These are phyloP conservation scores for Eptesicus fuscus DNA, from an alignment of 2,113 vertebrate species.

Conservation along the genomic window DNA sequence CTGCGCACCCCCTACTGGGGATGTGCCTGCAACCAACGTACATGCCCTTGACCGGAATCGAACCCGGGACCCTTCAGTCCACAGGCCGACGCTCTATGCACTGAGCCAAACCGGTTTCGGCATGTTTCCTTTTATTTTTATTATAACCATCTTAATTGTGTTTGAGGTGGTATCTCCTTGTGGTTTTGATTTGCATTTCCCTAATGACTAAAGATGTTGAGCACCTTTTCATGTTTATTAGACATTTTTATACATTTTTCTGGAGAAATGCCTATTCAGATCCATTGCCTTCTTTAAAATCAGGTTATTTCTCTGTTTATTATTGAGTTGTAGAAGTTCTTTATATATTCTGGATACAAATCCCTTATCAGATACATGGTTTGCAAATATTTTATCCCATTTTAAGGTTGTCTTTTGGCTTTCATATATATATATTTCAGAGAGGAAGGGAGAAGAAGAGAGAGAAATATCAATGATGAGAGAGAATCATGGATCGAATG, in stretches of 20 bases:
- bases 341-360: slow-evolving; percentile 13
- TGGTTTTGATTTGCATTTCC: slow-evolving; percentile 15
- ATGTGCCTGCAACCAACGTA: too few relatives aligned
- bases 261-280: background rate
- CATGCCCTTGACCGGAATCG: too few relatives aligned
- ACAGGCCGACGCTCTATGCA: too few relatives aligned
- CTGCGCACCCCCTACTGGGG: too few relatives aligned
- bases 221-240: background rate
- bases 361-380: background rate
- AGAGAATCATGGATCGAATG: too few relatives aligned
- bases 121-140: too few relatives aligned
- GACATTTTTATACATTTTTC: slow-evolving; percentile 10
- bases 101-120: too few relatives aligned
- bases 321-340: background rate
- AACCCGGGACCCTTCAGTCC: too few relatives aligned
- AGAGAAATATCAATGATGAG: too few relatives aligned
- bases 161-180: background rate
- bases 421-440: background rate
- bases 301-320: background rate
- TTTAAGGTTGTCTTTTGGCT: background rate
- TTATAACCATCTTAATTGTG: background rate
- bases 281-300: background rate
- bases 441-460: too few relatives aligned
- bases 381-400: background rate
- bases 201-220: background rate